Evolutionary conservation across 2,113 vertebrate species (phyloP).

Genomic region (Anser cygnoides): DNA sequence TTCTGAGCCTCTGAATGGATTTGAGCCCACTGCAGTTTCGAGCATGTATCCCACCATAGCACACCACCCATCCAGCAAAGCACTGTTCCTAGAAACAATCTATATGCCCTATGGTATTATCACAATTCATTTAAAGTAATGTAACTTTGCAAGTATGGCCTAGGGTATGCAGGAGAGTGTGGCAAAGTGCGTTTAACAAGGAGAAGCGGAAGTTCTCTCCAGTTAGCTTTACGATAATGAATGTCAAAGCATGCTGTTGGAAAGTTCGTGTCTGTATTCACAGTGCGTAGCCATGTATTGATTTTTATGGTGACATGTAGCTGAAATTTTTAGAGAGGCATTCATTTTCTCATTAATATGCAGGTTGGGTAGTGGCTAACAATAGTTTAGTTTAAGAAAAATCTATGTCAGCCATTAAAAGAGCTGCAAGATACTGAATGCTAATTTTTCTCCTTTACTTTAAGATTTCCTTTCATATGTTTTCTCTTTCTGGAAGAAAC

Average conservation of each 20-base stretch:
- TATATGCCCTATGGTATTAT: slow-evolving; percentile 20
- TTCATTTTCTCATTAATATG: slow-evolving; percentile 75
- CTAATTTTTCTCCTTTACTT: slow-evolving; percentile 48
- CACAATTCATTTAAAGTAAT: slow-evolving; percentile 69
- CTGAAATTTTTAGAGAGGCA: slow-evolving; percentile 73
- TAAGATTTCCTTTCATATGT: slow-evolving; percentile 28
- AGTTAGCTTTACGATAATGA: slow-evolving; percentile 68
- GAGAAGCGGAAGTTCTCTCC: slow-evolving; percentile 28
- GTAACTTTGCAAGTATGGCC: slow-evolving; percentile 34
- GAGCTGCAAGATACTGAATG: slow-evolving; percentile 64
- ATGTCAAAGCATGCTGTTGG: slow-evolving; percentile 18
- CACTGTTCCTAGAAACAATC: background rate
- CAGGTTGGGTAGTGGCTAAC: slow-evolving; percentile 59
- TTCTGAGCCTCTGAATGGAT: background rate
- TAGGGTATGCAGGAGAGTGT: slow-evolving; percentile 61
- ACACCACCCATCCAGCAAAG: background rate
- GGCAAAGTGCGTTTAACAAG: slow-evolving; percentile 30
- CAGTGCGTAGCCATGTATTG: slow-evolving; percentile 66
- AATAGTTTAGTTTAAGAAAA: slow-evolving; percentile 75
- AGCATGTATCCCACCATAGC: background rate
- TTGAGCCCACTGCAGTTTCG: background rate
- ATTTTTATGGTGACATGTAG: slow-evolving; percentile 76
- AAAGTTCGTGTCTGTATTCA: slow-evolving; percentile 75
- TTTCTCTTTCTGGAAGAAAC: slow-evolving; percentile 58
- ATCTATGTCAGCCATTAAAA: slow-evolving; percentile 76